Evolutionary conservation across 2,113 vertebrate genomes (phyloP).

Genomic region (Falcunculus frontatus): DNA sequence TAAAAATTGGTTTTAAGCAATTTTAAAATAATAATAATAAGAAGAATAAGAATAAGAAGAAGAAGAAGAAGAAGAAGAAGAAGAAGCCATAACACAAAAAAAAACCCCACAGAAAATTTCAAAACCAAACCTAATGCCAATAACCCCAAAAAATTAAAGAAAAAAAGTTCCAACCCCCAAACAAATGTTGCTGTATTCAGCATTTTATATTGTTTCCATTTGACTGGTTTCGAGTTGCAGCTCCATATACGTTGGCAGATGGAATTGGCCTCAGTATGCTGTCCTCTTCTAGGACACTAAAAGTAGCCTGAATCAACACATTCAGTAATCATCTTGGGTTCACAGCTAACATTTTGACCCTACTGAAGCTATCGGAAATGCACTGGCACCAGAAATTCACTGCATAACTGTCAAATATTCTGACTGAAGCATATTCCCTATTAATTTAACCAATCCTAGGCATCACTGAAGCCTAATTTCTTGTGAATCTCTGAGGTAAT

Average conservation of each 20-base stretch:
- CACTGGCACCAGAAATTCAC: background rate
- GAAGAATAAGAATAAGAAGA: no score
- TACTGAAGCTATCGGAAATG: background rate
- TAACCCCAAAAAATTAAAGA: background rate
- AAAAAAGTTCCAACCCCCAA: background rate
- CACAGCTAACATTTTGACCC: background rate
- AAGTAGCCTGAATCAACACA: background rate
- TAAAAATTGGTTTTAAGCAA: background rate
- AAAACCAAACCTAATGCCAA: background rate
- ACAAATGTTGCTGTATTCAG: background rate
- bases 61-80: no score
- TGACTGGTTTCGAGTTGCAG: background rate
- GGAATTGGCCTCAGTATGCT: background rate
- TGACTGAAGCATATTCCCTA: background rate
- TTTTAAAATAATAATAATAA: background rate
- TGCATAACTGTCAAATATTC: background rate
- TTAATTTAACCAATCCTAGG: constrained; percentile 16
- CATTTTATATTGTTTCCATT: background rate
- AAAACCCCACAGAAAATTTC: background rate
- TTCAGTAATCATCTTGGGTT: background rate
- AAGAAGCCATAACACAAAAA: background rate
- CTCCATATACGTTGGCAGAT: background rate
- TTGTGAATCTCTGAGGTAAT: constrained; percentile 40
- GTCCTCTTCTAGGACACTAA: background rate
- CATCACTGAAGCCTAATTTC: constrained; percentile 39